Conservation (phyloP, 2,113 vertebrate species). For the Electrona antarctica region DNA sequence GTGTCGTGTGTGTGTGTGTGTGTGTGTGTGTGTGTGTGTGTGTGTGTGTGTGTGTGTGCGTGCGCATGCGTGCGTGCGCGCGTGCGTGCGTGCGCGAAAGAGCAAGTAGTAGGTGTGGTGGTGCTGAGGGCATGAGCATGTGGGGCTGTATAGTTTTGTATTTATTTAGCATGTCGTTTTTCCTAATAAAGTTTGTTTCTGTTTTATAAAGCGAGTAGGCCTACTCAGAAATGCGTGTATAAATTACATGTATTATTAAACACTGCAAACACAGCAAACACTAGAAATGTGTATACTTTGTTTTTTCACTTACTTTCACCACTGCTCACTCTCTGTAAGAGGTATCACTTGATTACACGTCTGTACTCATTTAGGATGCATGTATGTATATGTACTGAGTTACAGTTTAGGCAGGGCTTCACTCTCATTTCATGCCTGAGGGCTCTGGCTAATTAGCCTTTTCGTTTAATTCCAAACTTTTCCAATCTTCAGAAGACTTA, state of each 20-base stretch:
- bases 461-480: slow-evolving; percentile 55
- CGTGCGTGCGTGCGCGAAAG: too few relatives aligned
- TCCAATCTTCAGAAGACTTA: slow-evolving; percentile 50
- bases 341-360: slow-evolving; percentile 42
- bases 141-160: not conserved
- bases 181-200: not conserved
- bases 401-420: slow-evolving; percentile 31
- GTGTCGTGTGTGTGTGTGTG: too few relatives aligned
- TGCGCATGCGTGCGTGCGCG: too few relatives aligned
- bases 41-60: too few relatives aligned
- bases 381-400: slow-evolving; percentile 38
- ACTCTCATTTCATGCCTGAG: slow-evolving; percentile 49
- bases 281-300: not conserved
- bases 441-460: slow-evolving; percentile 56
- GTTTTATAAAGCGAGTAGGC: too few relatives aligned
- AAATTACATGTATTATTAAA: too few relatives aligned
- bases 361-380: slow-evolving; percentile 36
- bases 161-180: not conserved
- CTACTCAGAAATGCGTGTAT: too few relatives aligned
- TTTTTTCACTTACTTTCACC: slow-evolving; percentile 26
- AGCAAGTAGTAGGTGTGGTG: too few relatives aligned
- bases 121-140: too few relatives aligned
- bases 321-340: slow-evolving; percentile 12
- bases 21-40: too few relatives aligned
- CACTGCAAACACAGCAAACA: too few relatives aligned